Percentiles rank a stretch among this genome's conserved stretches.
Evolutionary conservation across 2,888 invertebrate genomes (phyloP).

Genomic region (Yponomeuta plumbellus): DNA sequence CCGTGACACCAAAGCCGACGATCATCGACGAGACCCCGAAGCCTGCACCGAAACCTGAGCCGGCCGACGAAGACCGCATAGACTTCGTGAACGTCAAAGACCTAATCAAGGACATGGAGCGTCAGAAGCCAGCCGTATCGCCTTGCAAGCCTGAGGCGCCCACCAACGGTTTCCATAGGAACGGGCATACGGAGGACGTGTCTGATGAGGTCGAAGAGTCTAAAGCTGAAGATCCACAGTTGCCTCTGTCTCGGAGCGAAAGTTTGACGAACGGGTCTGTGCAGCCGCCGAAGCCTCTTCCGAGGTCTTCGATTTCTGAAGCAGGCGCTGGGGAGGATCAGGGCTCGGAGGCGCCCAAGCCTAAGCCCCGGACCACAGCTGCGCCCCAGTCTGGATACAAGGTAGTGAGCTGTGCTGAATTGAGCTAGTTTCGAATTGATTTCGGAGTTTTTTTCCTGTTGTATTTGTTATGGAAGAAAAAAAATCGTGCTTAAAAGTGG

Average conservation of each 20-base stretch:
- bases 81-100: conserved; percentile 78
- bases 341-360: conserved; percentile 61
- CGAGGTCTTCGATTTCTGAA: conserved; percentile 86
- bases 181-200: conserved; percentile 46
- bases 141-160: conserved; percentile 41
- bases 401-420: conserved; percentile 66
- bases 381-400: conserved; percentile 84
- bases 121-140: conserved; percentile 46
- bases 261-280: conserved; percentile 55
- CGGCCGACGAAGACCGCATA: conserved; percentile 53
- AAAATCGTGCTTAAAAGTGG: too few relatives aligned
- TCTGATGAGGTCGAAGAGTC: conserved; percentile 53
- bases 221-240: not conserved
- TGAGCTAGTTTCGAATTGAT: not conserved
- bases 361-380: conserved; percentile 83
- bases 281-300: conserved; percentile 87
- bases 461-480: too few relatives aligned
- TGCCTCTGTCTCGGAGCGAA: conserved; percentile 54
- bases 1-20: not conserved
- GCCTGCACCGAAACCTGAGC: conserved; percentile 29
- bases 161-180: conserved; percentile 60
- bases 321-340: conserved; percentile 71
- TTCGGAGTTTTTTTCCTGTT: not conserved
- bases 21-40: conserved; percentile 46
- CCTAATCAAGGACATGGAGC: conserved; percentile 79